Conservation (phyloP, 1,140 invertebrate species). For the Eupeodes corollae region DNA sequence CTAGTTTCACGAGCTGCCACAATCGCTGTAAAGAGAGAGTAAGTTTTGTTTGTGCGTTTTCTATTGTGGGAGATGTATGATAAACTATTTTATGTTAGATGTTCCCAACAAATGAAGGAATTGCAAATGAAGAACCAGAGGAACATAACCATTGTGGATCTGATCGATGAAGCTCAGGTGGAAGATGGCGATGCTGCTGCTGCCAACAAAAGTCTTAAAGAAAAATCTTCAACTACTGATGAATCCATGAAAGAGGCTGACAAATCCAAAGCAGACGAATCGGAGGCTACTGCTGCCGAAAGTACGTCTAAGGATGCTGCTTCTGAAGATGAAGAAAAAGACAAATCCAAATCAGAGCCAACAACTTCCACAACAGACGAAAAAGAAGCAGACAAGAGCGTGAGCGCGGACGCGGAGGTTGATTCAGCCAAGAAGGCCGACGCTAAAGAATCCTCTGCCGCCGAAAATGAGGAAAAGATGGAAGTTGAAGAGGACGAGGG, state of each 20-base stretch:
- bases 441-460: neutral
- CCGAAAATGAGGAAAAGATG: neutral
- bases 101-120: slow-evolving; percentile 25
- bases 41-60: slow-evolving; percentile 1
- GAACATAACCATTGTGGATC: slow-evolving; percentile 29
- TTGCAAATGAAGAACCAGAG: slow-evolving; percentile 6
- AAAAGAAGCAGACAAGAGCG: slow-evolving; percentile 15
- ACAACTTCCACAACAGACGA: slow-evolving; percentile 2
- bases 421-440: slow-evolving; percentile 4
- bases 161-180: slow-evolving; percentile 23
- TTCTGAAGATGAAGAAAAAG: neutral
- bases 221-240: neutral
- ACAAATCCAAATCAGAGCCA: slow-evolving; percentile 12
- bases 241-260: neutral
- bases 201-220: slow-evolving; percentile 16
- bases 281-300: slow-evolving; percentile 8
- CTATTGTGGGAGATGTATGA: too few species aligned
- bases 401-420: slow-evolving; percentile 17
- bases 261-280: slow-evolving; percentile 1
- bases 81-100: slow-evolving; percentile 10
- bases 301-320: neutral
- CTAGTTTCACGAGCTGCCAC: slow-evolving; percentile 78
- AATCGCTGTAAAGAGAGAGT: slow-evolving; percentile 57
- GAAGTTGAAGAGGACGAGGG: slow-evolving; percentile 7
- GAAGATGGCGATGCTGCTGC: slow-evolving; percentile 9